Percentiles rank a stretch among this genome's conserved stretches.
Evolutionary conservation across 2,797 vertebrate genomes (phyloP).

Genomic region (Lycodopsis pacificus): DNA sequence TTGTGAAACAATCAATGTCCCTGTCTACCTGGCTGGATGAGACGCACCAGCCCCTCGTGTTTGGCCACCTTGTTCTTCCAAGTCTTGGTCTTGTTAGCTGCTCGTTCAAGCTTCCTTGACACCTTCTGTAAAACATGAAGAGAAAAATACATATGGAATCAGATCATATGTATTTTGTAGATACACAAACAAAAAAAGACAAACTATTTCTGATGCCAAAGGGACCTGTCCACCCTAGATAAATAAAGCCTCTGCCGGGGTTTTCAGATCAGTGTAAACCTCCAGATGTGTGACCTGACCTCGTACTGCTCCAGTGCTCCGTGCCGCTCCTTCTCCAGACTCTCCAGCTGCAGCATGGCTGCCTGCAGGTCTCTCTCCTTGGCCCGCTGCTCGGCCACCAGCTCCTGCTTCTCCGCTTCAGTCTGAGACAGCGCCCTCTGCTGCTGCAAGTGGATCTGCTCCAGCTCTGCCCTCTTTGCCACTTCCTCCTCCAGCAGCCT

Average conservation of each 20-base stretch:
- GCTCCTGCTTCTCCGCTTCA: constrained; percentile 91
- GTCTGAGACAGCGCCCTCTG: constrained; percentile 90
- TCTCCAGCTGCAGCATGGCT: constrained; percentile 89
- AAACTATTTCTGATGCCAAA: neutral
- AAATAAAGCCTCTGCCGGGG: neutral
- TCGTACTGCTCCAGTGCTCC: constrained; percentile 90
- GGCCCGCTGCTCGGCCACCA: constrained; percentile 85
- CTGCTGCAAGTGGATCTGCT: constrained; percentile 92
- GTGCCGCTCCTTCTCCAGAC: constrained; percentile 88
- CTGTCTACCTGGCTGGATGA: constrained; percentile 93
- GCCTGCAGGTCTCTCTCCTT: constrained; percentile 90
- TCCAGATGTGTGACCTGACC: constrained; percentile 77
- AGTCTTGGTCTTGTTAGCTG: constrained; percentile 90
- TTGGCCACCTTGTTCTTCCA: constrained; percentile 96
- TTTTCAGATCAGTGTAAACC: neutral
- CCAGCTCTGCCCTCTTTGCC: constrained; percentile 89
- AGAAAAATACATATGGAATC: neutral
- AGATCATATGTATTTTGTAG: neutral
- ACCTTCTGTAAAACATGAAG: constrained; percentile 82
- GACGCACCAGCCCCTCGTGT: constrained; percentile 92
- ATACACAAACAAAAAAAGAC: neutral
- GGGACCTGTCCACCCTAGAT: neutral
- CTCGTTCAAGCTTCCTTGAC: constrained; percentile 89
- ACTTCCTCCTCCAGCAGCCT: constrained; percentile 94
- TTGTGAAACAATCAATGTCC: neutral